Conservation (phyloP, 2,113 vertebrate species). For the Sebastes schlegelii region DNA sequence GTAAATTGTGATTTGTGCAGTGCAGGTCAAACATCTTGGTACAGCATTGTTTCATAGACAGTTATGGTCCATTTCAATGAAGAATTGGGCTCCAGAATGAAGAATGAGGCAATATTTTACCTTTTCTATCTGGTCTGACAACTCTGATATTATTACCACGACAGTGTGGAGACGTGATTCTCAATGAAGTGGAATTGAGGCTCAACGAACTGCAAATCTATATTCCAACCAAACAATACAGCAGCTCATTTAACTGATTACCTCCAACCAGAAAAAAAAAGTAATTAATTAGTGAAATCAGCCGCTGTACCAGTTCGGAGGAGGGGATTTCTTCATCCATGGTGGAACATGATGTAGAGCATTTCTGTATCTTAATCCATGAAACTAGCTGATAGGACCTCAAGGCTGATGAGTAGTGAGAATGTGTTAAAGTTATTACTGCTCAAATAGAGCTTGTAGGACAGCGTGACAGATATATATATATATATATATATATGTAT, state of each 20-base stretch:
- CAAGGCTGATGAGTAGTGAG: conserved; percentile 26
- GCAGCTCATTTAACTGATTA: conserved; percentile 38
- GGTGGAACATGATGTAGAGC: conserved; percentile 2
- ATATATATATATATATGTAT: background rate
- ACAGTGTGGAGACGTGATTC: background rate
- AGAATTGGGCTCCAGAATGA: background rate
- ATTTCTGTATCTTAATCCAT: conserved; percentile 25
- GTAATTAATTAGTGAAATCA: conserved; percentile 27
- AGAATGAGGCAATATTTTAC: background rate
- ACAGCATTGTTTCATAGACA: conserved; percentile 6
- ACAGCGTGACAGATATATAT: background rate
- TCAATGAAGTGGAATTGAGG: conserved; percentile 5
- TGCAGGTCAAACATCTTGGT: conserved; percentile 7
- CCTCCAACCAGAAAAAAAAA: conserved; percentile 24
- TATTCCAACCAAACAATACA: conserved; percentile 15
- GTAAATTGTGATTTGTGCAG: conserved; percentile 24
- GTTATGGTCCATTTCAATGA: background rate
- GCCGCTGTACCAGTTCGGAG: background rate
- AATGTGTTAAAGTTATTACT: conserved; percentile 29
- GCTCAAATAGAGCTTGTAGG: conserved; percentile 24
- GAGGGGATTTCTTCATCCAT: background rate
- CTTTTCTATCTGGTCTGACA: background rate
- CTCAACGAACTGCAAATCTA: conserved; percentile 3
- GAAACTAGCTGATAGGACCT: conserved; percentile 26
- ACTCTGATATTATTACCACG: background rate